phyloP scores from a whole-genome alignment of 2,113 vertebrate species.

The Pluvialis apricaria region DNA sequence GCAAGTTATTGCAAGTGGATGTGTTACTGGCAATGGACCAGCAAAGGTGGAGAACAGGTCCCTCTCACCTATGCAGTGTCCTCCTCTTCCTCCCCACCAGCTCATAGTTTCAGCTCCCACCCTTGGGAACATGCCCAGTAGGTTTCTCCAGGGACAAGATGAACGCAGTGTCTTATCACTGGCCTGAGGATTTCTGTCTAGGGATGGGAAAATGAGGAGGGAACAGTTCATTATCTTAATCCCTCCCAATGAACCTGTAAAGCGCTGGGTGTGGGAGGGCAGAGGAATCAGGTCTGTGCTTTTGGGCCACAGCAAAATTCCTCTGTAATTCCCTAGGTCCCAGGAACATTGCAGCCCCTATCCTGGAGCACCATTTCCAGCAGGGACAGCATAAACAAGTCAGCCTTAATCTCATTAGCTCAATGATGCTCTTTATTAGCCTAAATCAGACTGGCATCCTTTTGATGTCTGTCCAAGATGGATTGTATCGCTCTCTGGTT shows the following conservation, averaged over 20 bases:
- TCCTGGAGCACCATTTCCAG: conserved; percentile 11
- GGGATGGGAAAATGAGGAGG: background rate
- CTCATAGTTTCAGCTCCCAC: background rate
- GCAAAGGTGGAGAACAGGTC: background rate
- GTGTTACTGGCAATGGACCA: background rate
- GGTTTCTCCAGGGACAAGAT: background rate
- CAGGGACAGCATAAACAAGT: conserved; percentile 11
- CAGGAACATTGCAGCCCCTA: background rate
- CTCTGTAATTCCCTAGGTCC: background rate
- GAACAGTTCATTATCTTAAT: background rate
- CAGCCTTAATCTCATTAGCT: conserved; percentile 47
- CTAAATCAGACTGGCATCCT: conserved; percentile 34
- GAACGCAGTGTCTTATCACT: background rate
- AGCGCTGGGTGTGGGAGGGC: background rate
- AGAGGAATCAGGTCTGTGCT: background rate
- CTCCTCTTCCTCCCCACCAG: background rate
- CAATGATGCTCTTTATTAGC: conserved; percentile 35
- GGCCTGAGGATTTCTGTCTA: background rate
- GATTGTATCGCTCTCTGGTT: background rate
- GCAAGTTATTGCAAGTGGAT: background rate
- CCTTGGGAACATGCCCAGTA: background rate
- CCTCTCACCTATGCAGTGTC: background rate
- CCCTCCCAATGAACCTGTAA: background rate
- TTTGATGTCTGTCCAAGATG: conserved; percentile 41
- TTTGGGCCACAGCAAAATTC: background rate